Conservation (phyloP, 2,797 vertebrate species). For the Rhynchotus rufescens region DNA sequence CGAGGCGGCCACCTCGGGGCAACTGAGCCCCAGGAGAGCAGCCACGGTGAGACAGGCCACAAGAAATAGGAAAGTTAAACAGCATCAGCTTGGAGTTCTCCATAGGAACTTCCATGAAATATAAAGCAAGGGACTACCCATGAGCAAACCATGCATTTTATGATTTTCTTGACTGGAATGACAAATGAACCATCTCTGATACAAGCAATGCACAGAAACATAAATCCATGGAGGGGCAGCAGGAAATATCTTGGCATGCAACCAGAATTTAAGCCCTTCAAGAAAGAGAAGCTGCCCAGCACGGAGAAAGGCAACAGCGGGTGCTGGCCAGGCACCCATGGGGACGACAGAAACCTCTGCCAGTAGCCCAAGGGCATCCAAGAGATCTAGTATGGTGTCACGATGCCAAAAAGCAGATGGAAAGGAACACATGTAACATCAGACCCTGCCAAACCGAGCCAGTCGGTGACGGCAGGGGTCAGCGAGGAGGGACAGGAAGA, state of each 20-base stretch:
- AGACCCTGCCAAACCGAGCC: background rate
- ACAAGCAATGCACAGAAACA: background rate
- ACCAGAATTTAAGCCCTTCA: background rate
- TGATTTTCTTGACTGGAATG: background rate
- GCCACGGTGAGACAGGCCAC: background rate
- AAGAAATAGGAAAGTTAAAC: background rate
- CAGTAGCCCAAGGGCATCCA: background rate
- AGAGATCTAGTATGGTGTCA: background rate
- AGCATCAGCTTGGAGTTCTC: background rate
- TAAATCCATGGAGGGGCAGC: background rate
- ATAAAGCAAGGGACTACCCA: background rate
- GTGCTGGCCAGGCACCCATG: background rate
- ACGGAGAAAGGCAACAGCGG: background rate
- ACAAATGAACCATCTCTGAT: background rate
- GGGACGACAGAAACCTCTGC: background rate
- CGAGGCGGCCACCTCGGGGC: background rate
- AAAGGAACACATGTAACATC: background rate
- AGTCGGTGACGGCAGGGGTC: background rate
- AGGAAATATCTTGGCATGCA: background rate
- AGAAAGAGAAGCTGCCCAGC: background rate
- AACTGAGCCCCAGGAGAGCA: background rate
- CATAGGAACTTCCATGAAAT: rapidly evolving
- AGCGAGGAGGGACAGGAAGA: background rate
- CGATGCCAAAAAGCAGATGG: background rate
- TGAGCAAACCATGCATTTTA: background rate